phyloP scores from a whole-genome alignment of 2,888 invertebrate species.

The Charanyca ferruginea region DNA sequence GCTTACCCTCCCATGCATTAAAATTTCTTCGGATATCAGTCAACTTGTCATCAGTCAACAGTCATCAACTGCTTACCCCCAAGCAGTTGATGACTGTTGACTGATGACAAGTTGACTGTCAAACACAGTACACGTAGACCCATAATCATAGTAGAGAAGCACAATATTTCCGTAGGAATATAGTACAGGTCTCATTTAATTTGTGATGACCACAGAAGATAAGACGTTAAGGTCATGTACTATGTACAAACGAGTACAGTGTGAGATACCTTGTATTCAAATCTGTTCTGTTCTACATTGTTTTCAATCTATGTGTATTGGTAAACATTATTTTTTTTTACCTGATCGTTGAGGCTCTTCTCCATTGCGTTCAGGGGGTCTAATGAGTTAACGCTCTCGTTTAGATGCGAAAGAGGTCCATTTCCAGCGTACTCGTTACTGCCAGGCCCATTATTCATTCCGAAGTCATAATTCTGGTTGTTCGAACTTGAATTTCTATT shows the following conservation, averaged over 20 bases:
- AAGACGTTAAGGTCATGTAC: neutral
- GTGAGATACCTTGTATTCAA: neutral
- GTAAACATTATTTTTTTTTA: slow-evolving; percentile 74
- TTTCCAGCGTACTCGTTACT: slow-evolving; percentile 93
- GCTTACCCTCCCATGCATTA: too few relatives aligned
- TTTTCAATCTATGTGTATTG: too few relatives aligned
- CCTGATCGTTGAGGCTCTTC: slow-evolving; percentile 97
- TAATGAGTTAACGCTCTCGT: slow-evolving; percentile 96
- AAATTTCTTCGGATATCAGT: too few relatives aligned
- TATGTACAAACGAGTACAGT: neutral
- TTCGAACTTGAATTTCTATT: slow-evolving; percentile 86
- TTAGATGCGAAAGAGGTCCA: slow-evolving; percentile 95
- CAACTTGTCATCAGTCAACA: too few relatives aligned
- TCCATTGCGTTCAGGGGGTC: slow-evolving; percentile 98
- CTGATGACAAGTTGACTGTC: neutral
- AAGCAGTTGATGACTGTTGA: too few relatives aligned
- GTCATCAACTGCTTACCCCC: too few relatives aligned
- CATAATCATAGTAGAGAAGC: neutral
- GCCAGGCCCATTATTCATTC: slow-evolving; percentile 90
- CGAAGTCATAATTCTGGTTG: slow-evolving; percentile 91
- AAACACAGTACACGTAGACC: neutral
- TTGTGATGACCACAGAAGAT: neutral
- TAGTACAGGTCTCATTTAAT: neutral
- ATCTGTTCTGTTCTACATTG: neutral
- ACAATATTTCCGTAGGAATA: neutral